Conservation (phyloP, 2,113 vertebrate genomes). For the Podiceps cristatus region DNA sequence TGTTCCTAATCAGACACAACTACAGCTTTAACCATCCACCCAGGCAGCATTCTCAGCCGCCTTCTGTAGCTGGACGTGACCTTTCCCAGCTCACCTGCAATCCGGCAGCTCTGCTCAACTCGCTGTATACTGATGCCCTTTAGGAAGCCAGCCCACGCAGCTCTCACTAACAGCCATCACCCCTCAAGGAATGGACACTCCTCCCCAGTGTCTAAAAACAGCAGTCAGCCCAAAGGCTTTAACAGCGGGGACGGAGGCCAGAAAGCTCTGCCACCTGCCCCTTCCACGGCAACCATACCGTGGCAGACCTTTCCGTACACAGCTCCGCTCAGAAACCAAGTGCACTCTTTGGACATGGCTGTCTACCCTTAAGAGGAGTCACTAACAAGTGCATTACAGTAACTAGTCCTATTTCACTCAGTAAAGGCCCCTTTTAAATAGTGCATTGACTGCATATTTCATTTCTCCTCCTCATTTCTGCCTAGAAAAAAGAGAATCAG, state of each 20-base stretch:
- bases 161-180: background rate
- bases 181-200: background rate
- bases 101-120: background rate
- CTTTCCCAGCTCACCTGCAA: background rate
- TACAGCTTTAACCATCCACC: background rate
- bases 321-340: background rate
- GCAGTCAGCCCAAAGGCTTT: background rate
- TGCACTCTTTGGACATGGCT: background rate
- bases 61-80: background rate
- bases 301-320: background rate
- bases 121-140: background rate
- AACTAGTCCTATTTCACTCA: background rate
- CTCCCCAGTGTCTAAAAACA: background rate
- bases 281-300: background rate
- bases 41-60: background rate
- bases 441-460: background rate
- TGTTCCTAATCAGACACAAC: background rate
- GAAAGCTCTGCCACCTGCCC: background rate
- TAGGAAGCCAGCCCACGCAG: background rate
- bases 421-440: background rate
- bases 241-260: background rate
- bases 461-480: background rate
- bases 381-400: background rate
- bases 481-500: background rate
- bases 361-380: background rate